phyloP scores from a whole-genome alignment of 2,113 vertebrate species.

The Cynoglossus semilaevis region DNA sequence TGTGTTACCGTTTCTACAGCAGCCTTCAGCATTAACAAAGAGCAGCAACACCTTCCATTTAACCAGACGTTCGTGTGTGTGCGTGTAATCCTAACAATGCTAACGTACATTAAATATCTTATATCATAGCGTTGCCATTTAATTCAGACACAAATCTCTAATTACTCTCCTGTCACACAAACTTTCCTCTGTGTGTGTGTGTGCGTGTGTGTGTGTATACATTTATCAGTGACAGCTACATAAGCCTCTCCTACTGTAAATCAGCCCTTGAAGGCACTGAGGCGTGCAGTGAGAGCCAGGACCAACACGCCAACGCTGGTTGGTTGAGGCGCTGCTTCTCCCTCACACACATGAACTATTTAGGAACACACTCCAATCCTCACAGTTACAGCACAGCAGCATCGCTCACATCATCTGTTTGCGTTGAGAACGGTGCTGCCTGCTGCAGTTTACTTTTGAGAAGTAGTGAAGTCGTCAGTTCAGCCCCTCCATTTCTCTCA shows the following conservation, averaged over 20 bases:
- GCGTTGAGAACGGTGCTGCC: constrained; percentile 40
- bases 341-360: constrained; percentile 52
- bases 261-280: constrained; percentile 69
- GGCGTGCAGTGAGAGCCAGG: constrained; percentile 56
- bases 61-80: constrained; percentile 34
- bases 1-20: constrained; percentile 62
- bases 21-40: constrained; percentile 58
- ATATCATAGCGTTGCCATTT: constrained; percentile 68
- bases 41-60: constrained; percentile 40
- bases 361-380: constrained; percentile 41
- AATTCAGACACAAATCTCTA: constrained; percentile 37
- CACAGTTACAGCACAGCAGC: constrained; percentile 20
- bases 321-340: constrained; percentile 30
- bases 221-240: constrained; percentile 49
- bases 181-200: no score
- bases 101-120: constrained; percentile 62
- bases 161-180: constrained; percentile 51
- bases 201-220: constrained; percentile 2
- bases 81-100: constrained; percentile 1
- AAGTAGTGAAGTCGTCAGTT: constrained; percentile 39
- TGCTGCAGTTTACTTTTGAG: constrained; percentile 47
- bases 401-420: constrained; percentile 50
- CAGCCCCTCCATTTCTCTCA: constrained; percentile 15
- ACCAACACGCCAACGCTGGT: constrained; percentile 54
- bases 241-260: constrained; percentile 65